phyloP scores from a whole-genome alignment of 2,888 invertebrate genomes.

The Epinotia nisella region DNA sequence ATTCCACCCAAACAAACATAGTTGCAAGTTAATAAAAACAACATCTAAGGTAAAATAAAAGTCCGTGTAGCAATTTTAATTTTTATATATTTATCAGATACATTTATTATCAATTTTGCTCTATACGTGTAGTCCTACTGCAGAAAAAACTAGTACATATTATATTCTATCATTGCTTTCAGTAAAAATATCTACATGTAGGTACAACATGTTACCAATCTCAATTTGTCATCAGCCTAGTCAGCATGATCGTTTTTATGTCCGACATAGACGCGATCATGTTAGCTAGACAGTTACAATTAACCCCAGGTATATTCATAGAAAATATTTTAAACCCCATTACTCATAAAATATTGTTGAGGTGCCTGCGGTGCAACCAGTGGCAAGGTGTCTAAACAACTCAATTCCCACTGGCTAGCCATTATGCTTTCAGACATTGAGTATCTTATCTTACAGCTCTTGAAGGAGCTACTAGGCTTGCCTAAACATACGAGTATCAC shows the following conservation, averaged over 20 bases:
- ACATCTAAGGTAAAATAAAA: conserved; percentile 19
- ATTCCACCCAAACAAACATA: too few relatives aligned
- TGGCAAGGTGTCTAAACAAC: not conserved
- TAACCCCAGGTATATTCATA: conserved; percentile 30
- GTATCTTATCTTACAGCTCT: not conserved
- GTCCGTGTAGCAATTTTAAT: conserved; percentile 51
- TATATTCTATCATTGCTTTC: conserved; percentile 61
- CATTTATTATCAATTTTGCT: conserved; percentile 69
- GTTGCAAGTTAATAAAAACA: too few relatives aligned
- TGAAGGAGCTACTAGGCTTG: not conserved
- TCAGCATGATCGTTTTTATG: too few relatives aligned
- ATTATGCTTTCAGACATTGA: too few relatives aligned
- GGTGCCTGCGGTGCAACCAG: not conserved
- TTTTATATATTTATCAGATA: conserved; percentile 76
- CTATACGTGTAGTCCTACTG: conserved; percentile 75
- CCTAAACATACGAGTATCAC: not conserved
- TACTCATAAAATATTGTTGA: conserved; percentile 33
- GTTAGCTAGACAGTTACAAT: conserved; percentile 8
- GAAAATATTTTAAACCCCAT: conserved; percentile 40
- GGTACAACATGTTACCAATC: conserved; percentile 35
- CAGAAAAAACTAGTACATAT: conserved; percentile 60
- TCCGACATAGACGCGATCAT: too few relatives aligned
- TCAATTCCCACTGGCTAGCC: not conserved
- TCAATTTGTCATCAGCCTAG: conserved; percentile 23
- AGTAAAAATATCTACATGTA: conserved; percentile 51